Evolutionary conservation across 2,113 vertebrate species (phyloP).

Genomic region (Brachypteracias leptosomus): DNA sequence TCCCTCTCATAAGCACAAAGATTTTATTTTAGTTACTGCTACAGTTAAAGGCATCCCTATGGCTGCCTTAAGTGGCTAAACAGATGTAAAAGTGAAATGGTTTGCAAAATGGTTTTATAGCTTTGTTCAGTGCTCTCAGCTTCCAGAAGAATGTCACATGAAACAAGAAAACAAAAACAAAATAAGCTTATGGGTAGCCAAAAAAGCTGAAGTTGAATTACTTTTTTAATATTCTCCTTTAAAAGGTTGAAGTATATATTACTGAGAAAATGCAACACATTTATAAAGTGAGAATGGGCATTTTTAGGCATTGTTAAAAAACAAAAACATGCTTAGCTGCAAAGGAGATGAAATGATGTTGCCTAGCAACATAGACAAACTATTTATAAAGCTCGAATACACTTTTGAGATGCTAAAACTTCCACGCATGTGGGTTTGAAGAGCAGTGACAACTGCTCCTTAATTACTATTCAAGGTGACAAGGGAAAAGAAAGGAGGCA

Average conservation of each 20-base stretch:
- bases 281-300: not conserved
- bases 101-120: not conserved
- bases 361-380: slow-evolving; percentile 54
- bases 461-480: slow-evolving; percentile 58
- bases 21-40: not conserved
- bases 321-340: not conserved
- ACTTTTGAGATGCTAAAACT: slow-evolving; percentile 43
- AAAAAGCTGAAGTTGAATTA: not conserved
- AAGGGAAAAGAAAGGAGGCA: slow-evolving; percentile 22
- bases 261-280: not conserved
- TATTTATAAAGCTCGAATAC: slow-evolving; percentile 58
- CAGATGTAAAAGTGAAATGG: not conserved
- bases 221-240: not conserved
- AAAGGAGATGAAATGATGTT: slow-evolving; percentile 11
- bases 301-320: slow-evolving; percentile 32
- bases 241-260: not conserved
- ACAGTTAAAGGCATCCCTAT: not conserved
- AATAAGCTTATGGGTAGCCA: not conserved
- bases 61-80: not conserved
- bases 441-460: slow-evolving; percentile 53
- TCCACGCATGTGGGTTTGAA: slow-evolving; percentile 12
- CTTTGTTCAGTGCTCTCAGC: not conserved
- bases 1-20: not conserved
- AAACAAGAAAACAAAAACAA: not conserved
- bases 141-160: not conserved